Evolutionary conservation across 2,888 invertebrate genomes (phyloP).

Genomic region (Trissonchulus sp.): DNA sequence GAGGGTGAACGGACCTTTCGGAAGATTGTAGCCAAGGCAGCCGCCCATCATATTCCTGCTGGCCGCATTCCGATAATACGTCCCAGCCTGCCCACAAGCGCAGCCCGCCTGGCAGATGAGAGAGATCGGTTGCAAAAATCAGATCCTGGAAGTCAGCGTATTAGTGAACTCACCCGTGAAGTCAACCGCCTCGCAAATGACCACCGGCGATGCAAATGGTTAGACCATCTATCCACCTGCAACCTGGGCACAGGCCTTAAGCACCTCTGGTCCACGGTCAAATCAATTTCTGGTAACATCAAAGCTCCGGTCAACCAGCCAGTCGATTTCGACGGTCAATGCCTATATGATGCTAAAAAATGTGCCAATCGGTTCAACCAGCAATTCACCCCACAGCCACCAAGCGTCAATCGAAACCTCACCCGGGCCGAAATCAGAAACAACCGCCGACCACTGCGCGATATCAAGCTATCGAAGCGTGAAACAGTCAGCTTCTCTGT

Average conservation of each 20-base stretch:
- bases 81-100: neutral
- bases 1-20: neutral
- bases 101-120: neutral
- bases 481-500: neutral
- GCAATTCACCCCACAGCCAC: no score
- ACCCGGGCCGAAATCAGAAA: no score
- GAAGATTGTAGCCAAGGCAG: neutral
- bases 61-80: neutral
- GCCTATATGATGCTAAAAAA: no score
- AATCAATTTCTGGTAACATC: no score
- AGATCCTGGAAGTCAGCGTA: neutral
- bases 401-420: no score
- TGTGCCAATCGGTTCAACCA: no score
- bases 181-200: neutral
- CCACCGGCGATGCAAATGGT: neutral
- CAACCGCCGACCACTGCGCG: no score
- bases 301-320: no score
- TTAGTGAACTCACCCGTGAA: neutral
- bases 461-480: neutral
- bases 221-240: neutral
- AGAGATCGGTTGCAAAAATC: neutral
- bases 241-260: no score
- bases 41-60: neutral
- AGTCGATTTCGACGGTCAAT: no score
- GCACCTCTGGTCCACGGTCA: no score